Evolutionary conservation across 2,888 invertebrate species (phyloP).

Genomic region (Andrena dorsata): DNA sequence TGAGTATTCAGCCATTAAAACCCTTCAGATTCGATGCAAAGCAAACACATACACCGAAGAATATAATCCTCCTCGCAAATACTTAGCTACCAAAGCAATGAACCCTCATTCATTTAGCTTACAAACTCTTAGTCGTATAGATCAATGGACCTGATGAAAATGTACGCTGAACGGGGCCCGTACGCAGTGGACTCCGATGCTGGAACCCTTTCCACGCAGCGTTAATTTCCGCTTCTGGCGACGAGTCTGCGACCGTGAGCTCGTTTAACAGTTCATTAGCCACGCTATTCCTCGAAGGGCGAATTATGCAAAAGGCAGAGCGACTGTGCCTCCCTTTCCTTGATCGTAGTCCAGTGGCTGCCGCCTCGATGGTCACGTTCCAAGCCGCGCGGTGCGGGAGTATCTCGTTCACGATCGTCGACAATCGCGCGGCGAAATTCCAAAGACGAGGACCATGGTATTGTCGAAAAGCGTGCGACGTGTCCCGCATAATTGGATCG

Average conservation of each 20-base stretch:
- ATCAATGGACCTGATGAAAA: conserved; percentile 5
- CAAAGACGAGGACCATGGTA: conserved; percentile 34
- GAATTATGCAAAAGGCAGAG: conserved; percentile 69
- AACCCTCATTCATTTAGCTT: not conserved
- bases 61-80: not conserved
- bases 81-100: conserved; percentile 8
- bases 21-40: no score
- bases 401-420: conserved; percentile 64
- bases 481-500: conserved; percentile 50
- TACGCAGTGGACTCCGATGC: not conserved
- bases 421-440: conserved; percentile 46
- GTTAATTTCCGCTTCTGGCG: conserved; percentile 64
- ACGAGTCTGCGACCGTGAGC: conserved; percentile 65
- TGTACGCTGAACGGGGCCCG: conserved; percentile 1
- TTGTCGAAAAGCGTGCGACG: conserved; percentile 50
- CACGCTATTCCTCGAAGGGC: conserved; percentile 60
- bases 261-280: conserved; percentile 78
- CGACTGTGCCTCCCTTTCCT: conserved; percentile 28
- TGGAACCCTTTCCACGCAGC: conserved; percentile 34
- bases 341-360: conserved; percentile 33
- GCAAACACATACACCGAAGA: no score
- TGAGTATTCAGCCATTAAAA: no score
- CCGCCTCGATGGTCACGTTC: conserved; percentile 58
- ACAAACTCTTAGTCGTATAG: not conserved
- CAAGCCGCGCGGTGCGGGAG: conserved; percentile 21